A percentile compares a stretch with the other conserved stretches of the same genome.
Conservation (phyloP, 2,888 invertebrate genomes). For the Chironomus riparius region DNA sequence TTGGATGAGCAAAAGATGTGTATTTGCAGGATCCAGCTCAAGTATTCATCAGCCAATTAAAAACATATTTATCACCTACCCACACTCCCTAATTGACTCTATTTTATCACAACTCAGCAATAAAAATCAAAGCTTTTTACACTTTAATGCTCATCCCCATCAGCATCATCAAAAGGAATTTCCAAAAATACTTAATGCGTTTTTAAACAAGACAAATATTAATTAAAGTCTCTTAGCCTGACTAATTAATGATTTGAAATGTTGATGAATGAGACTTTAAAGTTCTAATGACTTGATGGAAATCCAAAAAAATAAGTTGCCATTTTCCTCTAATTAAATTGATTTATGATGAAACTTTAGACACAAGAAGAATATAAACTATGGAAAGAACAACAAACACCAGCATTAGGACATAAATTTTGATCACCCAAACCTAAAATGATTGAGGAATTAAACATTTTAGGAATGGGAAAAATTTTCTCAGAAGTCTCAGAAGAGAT, state of each 20-base stretch:
- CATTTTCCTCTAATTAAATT: slow-evolving; percentile 12
- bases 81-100: background rate
- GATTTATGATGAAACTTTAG: slow-evolving; percentile 17
- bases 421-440: background rate
- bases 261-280: background rate
- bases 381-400: background rate
- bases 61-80: no score
- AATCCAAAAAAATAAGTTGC: background rate
- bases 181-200: no score
- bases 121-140: background rate
- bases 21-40: no score
- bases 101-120: background rate
- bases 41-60: no score
- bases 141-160: no score
- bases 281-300: background rate
- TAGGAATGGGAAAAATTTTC: background rate
- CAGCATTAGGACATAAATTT: background rate
- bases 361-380: slow-evolving; percentile 16
- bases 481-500: slow-evolving; percentile 7
- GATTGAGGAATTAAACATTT: no score
- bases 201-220: no score
- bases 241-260: no score
- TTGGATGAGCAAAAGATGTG: no score
- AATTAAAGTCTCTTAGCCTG: no score
- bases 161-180: no score